A percentile compares a stretch with the other conserved stretches of the same genome.
These are phyloP conservation scores for Callipepla californica DNA, from an alignment of 2,113 vertebrate species.

Conservation along the genomic window DNA sequence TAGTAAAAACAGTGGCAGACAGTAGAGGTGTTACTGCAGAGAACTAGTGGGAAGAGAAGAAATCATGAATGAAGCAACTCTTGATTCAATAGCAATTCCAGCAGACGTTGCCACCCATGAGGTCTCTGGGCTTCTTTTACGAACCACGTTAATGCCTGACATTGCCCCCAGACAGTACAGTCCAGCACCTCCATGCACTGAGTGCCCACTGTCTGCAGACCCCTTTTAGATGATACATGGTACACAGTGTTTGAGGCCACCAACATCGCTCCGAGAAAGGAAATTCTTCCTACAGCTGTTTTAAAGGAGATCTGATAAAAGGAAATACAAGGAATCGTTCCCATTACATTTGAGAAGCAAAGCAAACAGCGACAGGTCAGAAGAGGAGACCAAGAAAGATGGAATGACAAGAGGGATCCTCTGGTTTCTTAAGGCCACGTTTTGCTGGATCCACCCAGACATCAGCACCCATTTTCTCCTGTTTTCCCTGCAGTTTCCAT, in stretches of 20 bases:
- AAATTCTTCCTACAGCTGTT: not conserved
- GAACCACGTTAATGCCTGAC: not conserved
- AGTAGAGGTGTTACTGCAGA: not conserved
- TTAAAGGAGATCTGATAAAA: not conserved
- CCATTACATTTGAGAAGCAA: not conserved
- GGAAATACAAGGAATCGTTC: not conserved
- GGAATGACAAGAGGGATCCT: not conserved
- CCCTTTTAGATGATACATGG: not conserved
- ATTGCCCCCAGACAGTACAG: not conserved
- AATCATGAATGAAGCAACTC: not conserved
- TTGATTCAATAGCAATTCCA: not conserved
- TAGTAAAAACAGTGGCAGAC: not conserved
- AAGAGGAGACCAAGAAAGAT: not conserved
- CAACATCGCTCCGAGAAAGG: not conserved
- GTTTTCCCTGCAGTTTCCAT: not conserved
- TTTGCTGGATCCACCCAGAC: not conserved
- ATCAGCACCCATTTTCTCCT: not conserved
- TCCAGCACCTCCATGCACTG: not conserved
- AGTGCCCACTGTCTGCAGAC: not conserved
- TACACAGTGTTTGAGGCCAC: not conserved
- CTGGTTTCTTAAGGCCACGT: not conserved
- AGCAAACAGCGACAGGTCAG: not conserved
- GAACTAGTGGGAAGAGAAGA: not conserved
- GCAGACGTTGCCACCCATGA: not conserved
- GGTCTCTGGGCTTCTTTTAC: not conserved